phyloP scores from a whole-genome alignment of 2,797 vertebrate genomes.

The Poecile montanus region DNA sequence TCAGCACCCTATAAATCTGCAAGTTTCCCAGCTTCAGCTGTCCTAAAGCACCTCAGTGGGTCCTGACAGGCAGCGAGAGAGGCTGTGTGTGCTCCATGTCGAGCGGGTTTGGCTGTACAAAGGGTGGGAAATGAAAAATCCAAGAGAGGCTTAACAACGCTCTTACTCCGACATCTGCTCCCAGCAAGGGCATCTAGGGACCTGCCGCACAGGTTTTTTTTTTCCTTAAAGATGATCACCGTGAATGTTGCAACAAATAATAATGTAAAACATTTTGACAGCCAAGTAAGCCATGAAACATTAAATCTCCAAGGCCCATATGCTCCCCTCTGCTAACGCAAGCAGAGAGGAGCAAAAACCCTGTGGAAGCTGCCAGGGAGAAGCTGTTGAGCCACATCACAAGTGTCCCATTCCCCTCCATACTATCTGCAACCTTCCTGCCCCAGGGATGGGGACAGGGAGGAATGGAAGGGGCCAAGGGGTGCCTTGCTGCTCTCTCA shows the following conservation, averaged over 20 bases:
- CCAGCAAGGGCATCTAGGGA: slow-evolving; percentile 74
- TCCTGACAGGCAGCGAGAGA: background rate
- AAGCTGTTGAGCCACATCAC: background rate
- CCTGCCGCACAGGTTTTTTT: slow-evolving; percentile 59
- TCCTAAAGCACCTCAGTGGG: slow-evolving; percentile 21
- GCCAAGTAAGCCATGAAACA: slow-evolving; percentile 76
- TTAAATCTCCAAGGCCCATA: slow-evolving; percentile 69
- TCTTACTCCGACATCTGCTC: slow-evolving; percentile 74
- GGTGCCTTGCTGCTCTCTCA: background rate
- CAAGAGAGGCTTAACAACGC: slow-evolving; percentile 58
- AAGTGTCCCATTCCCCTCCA: background rate
- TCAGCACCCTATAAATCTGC: slow-evolving; percentile 31
- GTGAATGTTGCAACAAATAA: slow-evolving; percentile 74
- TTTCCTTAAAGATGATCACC: slow-evolving; percentile 79
- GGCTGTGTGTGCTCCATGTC: background rate
- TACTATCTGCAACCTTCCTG: background rate
- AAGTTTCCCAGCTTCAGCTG: slow-evolving; percentile 44
- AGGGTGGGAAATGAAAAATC: slow-evolving; percentile 61
- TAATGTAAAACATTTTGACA: slow-evolving; percentile 77
- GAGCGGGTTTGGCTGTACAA: slow-evolving; percentile 21
- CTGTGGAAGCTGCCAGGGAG: background rate
- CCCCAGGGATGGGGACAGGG: background rate
- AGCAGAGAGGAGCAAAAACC: slow-evolving; percentile 42
- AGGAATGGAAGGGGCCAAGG: background rate
- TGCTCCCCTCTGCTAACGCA: slow-evolving; percentile 52